Percentiles rank a stretch among this genome's conserved stretches.
phyloP scores from a whole-genome alignment of 2,113 vertebrate species.

The Pterocles orientalis region DNA sequence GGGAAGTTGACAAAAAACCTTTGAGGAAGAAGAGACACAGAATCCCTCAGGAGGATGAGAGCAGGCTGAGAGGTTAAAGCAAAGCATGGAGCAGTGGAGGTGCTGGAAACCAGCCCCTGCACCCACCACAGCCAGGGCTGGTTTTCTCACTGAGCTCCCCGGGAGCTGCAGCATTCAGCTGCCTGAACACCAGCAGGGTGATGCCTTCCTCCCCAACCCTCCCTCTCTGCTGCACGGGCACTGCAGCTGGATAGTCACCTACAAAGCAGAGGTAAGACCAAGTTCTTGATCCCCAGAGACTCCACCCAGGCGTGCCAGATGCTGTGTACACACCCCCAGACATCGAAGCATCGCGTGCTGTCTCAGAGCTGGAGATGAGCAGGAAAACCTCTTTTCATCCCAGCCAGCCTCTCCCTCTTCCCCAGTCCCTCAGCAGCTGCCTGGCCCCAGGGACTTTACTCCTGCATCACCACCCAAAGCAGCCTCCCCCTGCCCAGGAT shows the following conservation, averaged over 20 bases:
- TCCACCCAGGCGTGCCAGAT: background rate
- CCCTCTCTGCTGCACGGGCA: background rate
- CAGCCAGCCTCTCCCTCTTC: background rate
- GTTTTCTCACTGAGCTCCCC: background rate
- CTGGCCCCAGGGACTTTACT: background rate
- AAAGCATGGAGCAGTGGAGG: accelerated
- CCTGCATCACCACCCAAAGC: background rate
- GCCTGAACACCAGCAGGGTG: background rate
- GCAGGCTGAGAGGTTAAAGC: background rate
- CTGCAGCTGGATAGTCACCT: background rate
- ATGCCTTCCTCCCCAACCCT: background rate
- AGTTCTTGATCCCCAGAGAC: background rate
- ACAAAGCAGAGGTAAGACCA: background rate
- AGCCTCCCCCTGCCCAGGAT: accelerated
- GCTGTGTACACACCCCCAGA: background rate
- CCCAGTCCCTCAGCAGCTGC: background rate
- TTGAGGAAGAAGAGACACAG: background rate
- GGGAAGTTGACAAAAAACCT: conserved; percentile 98
- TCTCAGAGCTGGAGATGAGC: background rate
- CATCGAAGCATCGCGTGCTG: background rate
- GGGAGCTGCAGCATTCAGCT: background rate
- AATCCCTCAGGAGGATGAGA: conserved; percentile 30
- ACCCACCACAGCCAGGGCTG: background rate
- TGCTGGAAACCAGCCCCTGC: background rate
- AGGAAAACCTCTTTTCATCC: background rate